Evolutionary conservation across 1,140 invertebrate genomes (phyloP).

Genomic region (Heliconius nattereri): DNA sequence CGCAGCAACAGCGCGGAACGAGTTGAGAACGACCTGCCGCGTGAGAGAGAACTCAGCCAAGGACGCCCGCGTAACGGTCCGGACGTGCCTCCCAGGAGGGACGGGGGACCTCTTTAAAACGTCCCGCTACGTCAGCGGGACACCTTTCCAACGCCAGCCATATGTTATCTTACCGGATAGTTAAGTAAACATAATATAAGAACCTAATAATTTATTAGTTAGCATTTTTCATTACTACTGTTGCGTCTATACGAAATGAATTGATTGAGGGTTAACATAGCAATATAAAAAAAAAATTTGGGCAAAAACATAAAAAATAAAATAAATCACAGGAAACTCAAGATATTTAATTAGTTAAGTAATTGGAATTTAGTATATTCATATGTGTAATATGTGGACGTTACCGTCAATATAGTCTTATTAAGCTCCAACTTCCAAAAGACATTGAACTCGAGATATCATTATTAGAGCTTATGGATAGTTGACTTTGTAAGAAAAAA

Average conservation of each 20-base stretch:
- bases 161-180: background rate
- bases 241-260: too few relatives aligned
- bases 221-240: too few relatives aligned
- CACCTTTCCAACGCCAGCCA: background rate
- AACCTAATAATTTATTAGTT: too few relatives aligned
- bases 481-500: background rate
- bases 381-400: background rate
- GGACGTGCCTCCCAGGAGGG: constrained; percentile 42
- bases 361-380: too few relatives aligned
- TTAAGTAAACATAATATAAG: background rate
- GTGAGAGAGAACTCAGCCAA: constrained; percentile 80
- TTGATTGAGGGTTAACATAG: too few relatives aligned
- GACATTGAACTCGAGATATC: background rate
- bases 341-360: too few relatives aligned
- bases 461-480: background rate
- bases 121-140: constrained; percentile 36
- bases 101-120: constrained; percentile 11
- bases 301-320: too few relatives aligned
- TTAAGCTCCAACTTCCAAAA: background rate
- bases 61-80: constrained; percentile 78
- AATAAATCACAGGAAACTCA: too few relatives aligned
- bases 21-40: constrained; percentile 73
- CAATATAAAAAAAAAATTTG: too few relatives aligned
- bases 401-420: background rate
- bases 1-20: constrained; percentile 66